phyloP scores from a whole-genome alignment of 2,797 vertebrate species.

The Garrulus glandarius region DNA sequence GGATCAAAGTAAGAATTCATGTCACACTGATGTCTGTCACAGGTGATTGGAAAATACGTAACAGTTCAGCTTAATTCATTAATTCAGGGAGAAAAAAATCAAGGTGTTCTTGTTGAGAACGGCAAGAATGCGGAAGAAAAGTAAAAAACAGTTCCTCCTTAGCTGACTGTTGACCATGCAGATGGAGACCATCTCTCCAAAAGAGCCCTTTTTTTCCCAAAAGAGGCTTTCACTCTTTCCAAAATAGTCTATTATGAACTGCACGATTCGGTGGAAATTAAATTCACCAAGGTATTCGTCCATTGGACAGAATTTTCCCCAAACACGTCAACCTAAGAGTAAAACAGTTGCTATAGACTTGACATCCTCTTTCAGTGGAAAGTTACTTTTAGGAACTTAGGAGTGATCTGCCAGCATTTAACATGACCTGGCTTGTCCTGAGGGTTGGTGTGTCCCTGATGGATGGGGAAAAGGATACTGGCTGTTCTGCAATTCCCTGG shows the following conservation, averaged over 20 bases:
- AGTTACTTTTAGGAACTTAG: background rate
- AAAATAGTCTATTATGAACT: background rate
- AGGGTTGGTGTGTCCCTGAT: background rate
- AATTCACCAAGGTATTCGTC: background rate
- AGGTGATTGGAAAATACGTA: background rate
- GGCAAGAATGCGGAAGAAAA: background rate
- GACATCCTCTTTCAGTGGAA: background rate
- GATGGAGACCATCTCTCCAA: background rate
- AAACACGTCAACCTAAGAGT: background rate
- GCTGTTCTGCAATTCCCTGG: background rate
- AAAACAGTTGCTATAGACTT: background rate
- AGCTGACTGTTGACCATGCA: background rate
- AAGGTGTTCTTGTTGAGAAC: background rate
- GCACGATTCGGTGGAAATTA: accelerated
- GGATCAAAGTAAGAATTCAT: background rate
- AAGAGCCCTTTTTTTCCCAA: background rate
- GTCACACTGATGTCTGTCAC: background rate
- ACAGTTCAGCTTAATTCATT: background rate
- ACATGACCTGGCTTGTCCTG: accelerated
- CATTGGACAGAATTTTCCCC: background rate
- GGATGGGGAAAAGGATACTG: background rate
- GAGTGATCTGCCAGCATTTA: background rate
- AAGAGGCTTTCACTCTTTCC: background rate
- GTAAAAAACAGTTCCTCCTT: background rate
- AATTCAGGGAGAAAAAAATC: background rate